phyloP scores from a whole-genome alignment of 2,797 vertebrate species.

The Fratercula arctica region DNA sequence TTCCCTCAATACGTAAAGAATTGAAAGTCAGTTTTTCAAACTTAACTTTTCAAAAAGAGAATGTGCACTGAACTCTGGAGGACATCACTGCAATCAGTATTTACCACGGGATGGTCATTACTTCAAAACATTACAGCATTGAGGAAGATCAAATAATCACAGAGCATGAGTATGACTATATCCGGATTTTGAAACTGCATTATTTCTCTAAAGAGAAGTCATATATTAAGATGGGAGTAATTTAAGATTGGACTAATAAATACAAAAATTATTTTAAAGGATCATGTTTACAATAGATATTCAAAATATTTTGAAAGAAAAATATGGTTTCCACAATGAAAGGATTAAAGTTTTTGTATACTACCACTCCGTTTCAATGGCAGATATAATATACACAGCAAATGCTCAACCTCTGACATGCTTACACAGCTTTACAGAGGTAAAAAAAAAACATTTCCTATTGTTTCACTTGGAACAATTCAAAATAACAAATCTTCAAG shows the following conservation, averaged over 20 bases:
- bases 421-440: not conserved
- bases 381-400: not conserved
- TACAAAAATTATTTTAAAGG: not conserved
- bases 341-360: not conserved
- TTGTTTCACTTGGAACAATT: not conserved
- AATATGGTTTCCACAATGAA: not conserved
- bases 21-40: not conserved
- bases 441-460: not conserved
- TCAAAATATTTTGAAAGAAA: not conserved
- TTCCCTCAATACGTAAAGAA: not conserved
- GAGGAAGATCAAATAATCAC: not conserved
- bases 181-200: not conserved
- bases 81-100: not conserved
- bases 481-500: not conserved
- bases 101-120: not conserved
- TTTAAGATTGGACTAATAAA: not conserved
- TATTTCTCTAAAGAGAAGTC: not conserved
- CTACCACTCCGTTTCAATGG: not conserved
- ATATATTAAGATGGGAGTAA: not conserved
- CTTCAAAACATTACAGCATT: not conserved
- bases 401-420: not conserved
- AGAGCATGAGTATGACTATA: not conserved
- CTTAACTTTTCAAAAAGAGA: not conserved
- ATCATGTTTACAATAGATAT: not conserved
- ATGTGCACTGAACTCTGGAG: not conserved